These are phyloP conservation scores for Mamestra configurata DNA, from an alignment of 1,140 invertebrate species.

Conservation along the genomic window DNA sequence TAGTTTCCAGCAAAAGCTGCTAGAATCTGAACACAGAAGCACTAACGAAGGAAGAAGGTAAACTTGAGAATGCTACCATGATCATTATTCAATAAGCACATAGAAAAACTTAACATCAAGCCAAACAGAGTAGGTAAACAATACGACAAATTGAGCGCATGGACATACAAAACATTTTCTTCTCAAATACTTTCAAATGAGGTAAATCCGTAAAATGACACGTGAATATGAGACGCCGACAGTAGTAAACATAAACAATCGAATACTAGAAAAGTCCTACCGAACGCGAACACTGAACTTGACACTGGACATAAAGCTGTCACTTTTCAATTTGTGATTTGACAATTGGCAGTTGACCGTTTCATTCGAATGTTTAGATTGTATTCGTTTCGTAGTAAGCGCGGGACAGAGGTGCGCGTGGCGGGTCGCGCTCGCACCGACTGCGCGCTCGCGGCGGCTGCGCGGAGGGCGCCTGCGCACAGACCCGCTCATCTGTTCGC, in stretches of 20 bases:
- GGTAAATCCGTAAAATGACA: slow-evolving; percentile 32
- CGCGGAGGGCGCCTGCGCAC: slow-evolving; percentile 65
- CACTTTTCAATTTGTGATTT: slow-evolving; percentile 59
- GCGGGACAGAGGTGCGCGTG: slow-evolving; percentile 76
- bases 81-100: not conserved
- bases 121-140: slow-evolving; percentile 13
- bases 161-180: slow-evolving; percentile 28
- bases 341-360: slow-evolving; percentile 60
- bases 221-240: slow-evolving; percentile 54
- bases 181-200: slow-evolving; percentile 27
- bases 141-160: slow-evolving; percentile 1
- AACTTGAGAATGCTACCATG: not conserved
- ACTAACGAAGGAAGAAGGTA: not conserved
- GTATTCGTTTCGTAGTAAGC: slow-evolving; percentile 63
- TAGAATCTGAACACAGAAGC: not conserved
- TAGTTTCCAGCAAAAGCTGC: not conserved
- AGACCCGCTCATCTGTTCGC: slow-evolving; percentile 71
- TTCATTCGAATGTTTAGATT: slow-evolving; percentile 68
- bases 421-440: slow-evolving; percentile 74
- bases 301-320: slow-evolving; percentile 57
- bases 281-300: slow-evolving; percentile 63
- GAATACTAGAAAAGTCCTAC: slow-evolving; percentile 48
- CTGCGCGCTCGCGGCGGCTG: slow-evolving; percentile 64
- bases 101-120: not conserved
- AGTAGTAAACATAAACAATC: slow-evolving; percentile 58